Conservation (phyloP, 2,888 invertebrate genomes). For the Drosophila vallismaia region DNA sequence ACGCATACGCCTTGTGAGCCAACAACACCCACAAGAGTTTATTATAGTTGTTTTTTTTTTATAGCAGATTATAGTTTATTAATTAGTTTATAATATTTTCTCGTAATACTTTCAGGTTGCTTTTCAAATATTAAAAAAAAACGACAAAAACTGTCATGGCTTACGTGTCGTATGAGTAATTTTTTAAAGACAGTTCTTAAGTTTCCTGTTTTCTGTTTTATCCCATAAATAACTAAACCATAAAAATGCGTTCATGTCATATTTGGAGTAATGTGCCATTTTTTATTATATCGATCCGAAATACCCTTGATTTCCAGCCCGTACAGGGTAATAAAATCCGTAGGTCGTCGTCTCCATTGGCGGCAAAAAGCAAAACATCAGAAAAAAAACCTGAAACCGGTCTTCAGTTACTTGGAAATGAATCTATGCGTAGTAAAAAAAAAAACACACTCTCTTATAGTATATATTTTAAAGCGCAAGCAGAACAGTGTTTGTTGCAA, state of each 20-base stretch:
- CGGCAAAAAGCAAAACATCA: constrained; percentile 36
- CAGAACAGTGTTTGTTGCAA: constrained; percentile 72
- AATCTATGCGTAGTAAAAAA: constrained; percentile 52
- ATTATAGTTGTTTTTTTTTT: not conserved
- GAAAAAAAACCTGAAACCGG: constrained; percentile 60
- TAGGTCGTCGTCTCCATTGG: constrained; percentile 66
- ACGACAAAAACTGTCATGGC: not conserved
- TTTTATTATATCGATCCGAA: constrained; percentile 10
- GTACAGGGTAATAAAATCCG: constrained; percentile 49
- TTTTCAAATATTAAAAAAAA: not conserved
- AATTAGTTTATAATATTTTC: not conserved
- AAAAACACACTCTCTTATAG: constrained; percentile 18
- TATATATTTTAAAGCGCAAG: constrained; percentile 32
- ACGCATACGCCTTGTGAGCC: not conserved
- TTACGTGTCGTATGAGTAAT: not conserved
- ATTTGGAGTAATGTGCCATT: not conserved
- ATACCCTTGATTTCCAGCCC: constrained; percentile 9
- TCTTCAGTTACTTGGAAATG: constrained; percentile 73
- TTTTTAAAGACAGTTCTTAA: not conserved
- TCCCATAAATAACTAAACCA: not conserved
- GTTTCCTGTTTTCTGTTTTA: not conserved
- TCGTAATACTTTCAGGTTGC: not conserved
- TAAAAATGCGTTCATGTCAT: not conserved
- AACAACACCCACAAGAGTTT: not conserved
- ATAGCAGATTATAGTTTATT: not conserved